Evolutionary conservation across 2,797 vertebrate species (phyloP).

Genomic region (Euphonia xanthogaster): DNA sequence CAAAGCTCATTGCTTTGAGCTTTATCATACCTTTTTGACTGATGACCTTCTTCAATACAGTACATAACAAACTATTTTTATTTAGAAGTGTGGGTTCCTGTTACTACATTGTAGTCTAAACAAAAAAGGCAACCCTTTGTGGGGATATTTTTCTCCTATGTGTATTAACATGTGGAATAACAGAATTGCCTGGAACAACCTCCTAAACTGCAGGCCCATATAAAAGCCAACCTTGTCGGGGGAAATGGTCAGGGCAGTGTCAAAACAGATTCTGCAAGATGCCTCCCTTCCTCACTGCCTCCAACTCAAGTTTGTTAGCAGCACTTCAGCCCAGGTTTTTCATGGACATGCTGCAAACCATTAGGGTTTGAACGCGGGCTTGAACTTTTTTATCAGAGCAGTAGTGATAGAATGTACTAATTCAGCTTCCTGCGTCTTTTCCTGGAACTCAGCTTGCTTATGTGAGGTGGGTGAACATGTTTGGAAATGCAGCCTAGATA

Average conservation of each 20-base stretch:
- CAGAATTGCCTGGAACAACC: not conserved
- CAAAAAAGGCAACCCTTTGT: not conserved
- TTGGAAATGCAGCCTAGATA: not conserved
- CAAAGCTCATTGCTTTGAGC: conserved; percentile 12
- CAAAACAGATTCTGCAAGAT: not conserved
- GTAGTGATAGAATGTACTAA: not conserved
- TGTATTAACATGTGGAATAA: not conserved
- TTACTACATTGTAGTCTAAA: not conserved
- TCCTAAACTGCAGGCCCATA: not conserved
- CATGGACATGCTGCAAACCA: not conserved
- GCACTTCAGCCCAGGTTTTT: not conserved
- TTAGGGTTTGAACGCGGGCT: not conserved
- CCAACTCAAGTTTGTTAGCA: not conserved
- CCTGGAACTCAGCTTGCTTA: not conserved
- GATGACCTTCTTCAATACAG: not conserved
- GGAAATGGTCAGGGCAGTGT: not conserved
- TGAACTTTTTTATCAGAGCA: not conserved
- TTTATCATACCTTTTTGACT: not conserved
- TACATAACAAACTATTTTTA: not conserved
- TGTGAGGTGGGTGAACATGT: not conserved
- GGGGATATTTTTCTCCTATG: not conserved
- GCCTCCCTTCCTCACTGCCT: not conserved
- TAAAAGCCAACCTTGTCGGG: not conserved
- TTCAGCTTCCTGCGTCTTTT: not conserved
- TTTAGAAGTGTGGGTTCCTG: not conserved